Evolutionary conservation across 2,888 invertebrate genomes (phyloP).

Genomic region (Nymphalis urticae): DNA sequence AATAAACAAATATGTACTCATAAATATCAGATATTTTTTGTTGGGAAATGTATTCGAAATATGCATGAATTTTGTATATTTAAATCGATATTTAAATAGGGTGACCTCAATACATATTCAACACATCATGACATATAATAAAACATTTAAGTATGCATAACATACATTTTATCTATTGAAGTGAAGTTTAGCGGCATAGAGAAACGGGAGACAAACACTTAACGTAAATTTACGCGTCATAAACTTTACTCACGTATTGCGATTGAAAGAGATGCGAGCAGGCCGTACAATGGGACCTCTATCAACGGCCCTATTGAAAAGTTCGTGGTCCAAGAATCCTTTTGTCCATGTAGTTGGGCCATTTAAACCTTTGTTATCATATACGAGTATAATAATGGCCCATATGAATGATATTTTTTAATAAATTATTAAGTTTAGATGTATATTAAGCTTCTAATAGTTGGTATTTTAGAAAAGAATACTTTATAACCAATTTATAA

Average conservation of each 20-base stretch:
- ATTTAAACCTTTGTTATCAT: conserved; percentile 57
- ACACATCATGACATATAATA: neutral
- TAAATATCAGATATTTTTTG: neutral
- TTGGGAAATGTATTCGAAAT: neutral
- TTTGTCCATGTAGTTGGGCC: conserved; percentile 51
- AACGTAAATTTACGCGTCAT: conserved; percentile 54
- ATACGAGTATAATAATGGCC: conserved; percentile 34
- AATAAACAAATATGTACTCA: neutral
- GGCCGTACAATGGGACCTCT: conserved; percentile 64
- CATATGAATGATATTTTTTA: conserved; percentile 24
- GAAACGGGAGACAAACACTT: conserved; percentile 38
- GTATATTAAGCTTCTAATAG: too few species aligned
- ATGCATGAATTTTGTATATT: too few species aligned
- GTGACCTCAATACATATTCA: too few species aligned
- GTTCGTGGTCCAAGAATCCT: conserved; percentile 59
- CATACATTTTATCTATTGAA: neutral
- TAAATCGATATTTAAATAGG: too few species aligned
- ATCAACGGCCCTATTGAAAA: conserved; percentile 54
- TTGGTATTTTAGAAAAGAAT: too few species aligned
- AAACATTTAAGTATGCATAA: neutral
- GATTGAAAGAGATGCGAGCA: conserved; percentile 58
- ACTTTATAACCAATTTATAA: too few species aligned
- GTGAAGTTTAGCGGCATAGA: neutral
- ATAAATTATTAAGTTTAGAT: too few species aligned
- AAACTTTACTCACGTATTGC: conserved; percentile 62